phyloP scores from a whole-genome alignment of 2,888 invertebrate species.

The Amphiduros pacificus region DNA sequence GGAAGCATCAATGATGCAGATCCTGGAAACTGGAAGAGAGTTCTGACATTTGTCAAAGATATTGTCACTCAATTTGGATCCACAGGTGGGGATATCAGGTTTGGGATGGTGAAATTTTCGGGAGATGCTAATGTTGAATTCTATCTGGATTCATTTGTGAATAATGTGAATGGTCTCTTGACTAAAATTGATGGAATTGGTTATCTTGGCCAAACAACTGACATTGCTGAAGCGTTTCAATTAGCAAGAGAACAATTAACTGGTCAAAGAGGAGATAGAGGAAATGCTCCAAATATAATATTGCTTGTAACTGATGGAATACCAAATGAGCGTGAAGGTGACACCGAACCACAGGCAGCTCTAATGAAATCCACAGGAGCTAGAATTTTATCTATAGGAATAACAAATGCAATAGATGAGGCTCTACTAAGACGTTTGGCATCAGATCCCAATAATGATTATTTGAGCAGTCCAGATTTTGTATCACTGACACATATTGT shows the following conservation, averaged over 20 bases:
- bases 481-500: neutral
- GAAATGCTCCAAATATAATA: neutral
- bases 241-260: neutral
- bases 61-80: neutral
- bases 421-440: neutral
- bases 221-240: neutral
- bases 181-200: neutral
- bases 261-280: neutral
- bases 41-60: neutral
- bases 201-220: neutral
- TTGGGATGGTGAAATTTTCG: neutral
- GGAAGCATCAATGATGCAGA: neutral
- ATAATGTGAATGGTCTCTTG: neutral
- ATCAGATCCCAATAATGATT: neutral
- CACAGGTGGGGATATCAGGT: neutral
- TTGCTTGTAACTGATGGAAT: neutral
- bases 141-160: neutral
- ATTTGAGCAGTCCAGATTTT: neutral
- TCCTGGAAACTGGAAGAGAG: neutral
- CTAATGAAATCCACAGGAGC: neutral
- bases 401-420: neutral
- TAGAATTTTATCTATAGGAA: neutral
- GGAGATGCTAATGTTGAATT: neutral
- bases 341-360: neutral
- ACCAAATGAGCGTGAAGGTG: neutral